These are phyloP conservation scores for Nibea coibor DNA, from an alignment of 2,113 vertebrate genomes.

Conservation along the genomic window DNA sequence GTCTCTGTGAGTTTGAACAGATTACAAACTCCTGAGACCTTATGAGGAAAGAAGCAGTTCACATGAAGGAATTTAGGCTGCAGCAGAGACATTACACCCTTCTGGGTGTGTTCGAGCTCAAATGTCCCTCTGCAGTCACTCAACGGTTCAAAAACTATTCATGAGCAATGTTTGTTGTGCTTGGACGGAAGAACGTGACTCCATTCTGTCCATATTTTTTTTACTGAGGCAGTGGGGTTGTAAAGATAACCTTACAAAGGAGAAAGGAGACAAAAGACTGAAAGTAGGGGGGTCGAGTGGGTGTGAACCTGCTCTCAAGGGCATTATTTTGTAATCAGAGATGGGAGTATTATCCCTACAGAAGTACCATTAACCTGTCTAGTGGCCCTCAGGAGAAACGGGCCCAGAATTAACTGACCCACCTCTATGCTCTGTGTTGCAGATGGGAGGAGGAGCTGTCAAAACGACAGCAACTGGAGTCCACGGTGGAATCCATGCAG, in stretches of 20 bases:
- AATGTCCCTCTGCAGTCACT: conserved; percentile 27
- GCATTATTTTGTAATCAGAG: conserved; percentile 73
- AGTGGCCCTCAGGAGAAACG: conserved; percentile 41
- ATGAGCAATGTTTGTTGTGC: conserved; percentile 44
- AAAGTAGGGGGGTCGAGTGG: conserved; percentile 32
- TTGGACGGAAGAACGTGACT: conserved; percentile 33
- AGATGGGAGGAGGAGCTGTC: conserved; percentile 96
- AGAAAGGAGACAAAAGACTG: conserved; percentile 50
- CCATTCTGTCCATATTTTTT: conserved; percentile 31
- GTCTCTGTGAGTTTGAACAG: background rate
- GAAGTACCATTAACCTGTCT: conserved; percentile 61
- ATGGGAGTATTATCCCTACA: conserved; percentile 58
- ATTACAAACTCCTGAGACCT: conserved; percentile 14
- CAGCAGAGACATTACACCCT: conserved; percentile 51
- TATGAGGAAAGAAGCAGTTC: conserved; percentile 10
- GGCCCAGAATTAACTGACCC: conserved; percentile 58
- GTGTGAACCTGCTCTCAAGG: conserved; percentile 59
- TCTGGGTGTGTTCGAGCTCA: conserved; percentile 34
- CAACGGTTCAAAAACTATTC: conserved; percentile 53
- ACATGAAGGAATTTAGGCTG: conserved; percentile 42
- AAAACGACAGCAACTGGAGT: conserved; percentile 91
- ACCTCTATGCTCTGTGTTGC: conserved; percentile 81
- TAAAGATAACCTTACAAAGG: conserved; percentile 46
- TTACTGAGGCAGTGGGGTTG: conserved; percentile 37
- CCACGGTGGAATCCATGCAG: conserved; percentile 90